Conservation (phyloP, 2,113 vertebrate species). For the Glareola pratincola region DNA sequence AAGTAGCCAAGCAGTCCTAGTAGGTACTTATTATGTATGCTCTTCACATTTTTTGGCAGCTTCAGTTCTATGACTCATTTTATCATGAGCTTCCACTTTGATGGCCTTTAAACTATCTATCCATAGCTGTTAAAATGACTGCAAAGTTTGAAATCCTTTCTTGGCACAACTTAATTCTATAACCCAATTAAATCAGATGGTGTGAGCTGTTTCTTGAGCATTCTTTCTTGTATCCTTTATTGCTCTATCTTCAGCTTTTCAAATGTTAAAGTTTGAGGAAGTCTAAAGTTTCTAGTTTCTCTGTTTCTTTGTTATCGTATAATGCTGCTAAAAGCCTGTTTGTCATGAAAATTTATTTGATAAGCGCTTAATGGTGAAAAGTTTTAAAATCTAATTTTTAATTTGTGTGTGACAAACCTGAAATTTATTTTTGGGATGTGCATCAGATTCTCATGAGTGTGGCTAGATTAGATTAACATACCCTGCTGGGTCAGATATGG, state of each 20-base stretch:
- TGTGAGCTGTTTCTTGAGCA: not conserved
- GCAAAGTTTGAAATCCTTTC: conserved; percentile 43
- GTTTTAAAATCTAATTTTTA: not conserved
- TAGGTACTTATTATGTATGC: not conserved
- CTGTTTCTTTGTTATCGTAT: not conserved
- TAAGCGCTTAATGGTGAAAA: not conserved
- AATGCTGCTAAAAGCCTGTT: not conserved
- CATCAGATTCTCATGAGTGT: not conserved
- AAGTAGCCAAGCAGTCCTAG: not conserved
- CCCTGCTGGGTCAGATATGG: not conserved
- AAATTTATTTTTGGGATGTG: not conserved
- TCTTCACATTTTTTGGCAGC: conserved; percentile 2
- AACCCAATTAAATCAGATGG: conserved; percentile 48
- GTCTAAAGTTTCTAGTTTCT: not conserved
- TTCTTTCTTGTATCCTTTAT: not conserved
- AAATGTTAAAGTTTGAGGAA: not conserved
- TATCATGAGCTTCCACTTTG: conserved; percentile 49
- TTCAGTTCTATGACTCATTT: conserved; percentile 50
- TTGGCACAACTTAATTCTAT: conserved; percentile 25
- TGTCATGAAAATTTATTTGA: not conserved
- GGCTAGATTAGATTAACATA: not conserved
- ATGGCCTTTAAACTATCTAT: conserved; percentile 57
- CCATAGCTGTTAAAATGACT: conserved; percentile 41
- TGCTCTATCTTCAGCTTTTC: not conserved
- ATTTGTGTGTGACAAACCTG: not conserved